Conservation (phyloP, 2,888 invertebrate genomes). For the Caenorhabditis sp. region DNA sequence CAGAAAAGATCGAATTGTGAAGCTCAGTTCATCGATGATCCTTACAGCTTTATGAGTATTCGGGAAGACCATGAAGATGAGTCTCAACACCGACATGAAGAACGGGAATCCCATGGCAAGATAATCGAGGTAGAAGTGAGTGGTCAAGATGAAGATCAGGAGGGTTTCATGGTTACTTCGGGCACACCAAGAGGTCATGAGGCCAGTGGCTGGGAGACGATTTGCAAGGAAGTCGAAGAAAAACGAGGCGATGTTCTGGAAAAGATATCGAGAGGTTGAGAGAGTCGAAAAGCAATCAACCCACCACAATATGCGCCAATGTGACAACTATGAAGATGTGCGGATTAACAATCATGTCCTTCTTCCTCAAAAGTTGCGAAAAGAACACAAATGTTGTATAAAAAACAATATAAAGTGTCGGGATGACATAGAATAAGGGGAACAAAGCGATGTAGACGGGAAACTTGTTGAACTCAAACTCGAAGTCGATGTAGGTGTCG, state of each 20-base stretch:
- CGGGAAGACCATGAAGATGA: constrained; percentile 49
- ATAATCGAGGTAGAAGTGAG: constrained; percentile 46
- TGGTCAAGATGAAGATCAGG: constrained; percentile 33
- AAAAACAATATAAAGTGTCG: constrained; percentile 33
- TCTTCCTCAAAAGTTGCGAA: constrained; percentile 18
- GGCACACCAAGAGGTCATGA: constrained; percentile 56
- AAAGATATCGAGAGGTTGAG: neutral
- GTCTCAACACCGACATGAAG: constrained; percentile 40
- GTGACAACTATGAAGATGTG: constrained; percentile 45
- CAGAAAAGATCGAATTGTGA: neutral
- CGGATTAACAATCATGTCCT: constrained; percentile 31
- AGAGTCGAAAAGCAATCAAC: too few relatives aligned
- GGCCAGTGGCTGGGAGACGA: constrained; percentile 45
- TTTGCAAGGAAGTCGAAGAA: constrained; percentile 45
- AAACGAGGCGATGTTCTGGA: constrained; percentile 39
- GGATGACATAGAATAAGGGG: constrained; percentile 32
- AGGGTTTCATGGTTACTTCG: constrained; percentile 19
- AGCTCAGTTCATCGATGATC: too few relatives aligned
- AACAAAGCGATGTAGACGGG: constrained; percentile 42
- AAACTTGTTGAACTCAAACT: constrained; percentile 40
- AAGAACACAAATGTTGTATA: constrained; percentile 31
- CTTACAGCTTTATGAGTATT: constrained; percentile 45
- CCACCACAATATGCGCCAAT: constrained; percentile 40
- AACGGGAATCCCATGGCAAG: constrained; percentile 55
- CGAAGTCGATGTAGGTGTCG: constrained; percentile 41